Percentiles rank a stretch among this genome's conserved stretches.
Evolutionary conservation across 2,113 vertebrate species (phyloP).

Genomic region (Heterotilapia buettikoferi): DNA sequence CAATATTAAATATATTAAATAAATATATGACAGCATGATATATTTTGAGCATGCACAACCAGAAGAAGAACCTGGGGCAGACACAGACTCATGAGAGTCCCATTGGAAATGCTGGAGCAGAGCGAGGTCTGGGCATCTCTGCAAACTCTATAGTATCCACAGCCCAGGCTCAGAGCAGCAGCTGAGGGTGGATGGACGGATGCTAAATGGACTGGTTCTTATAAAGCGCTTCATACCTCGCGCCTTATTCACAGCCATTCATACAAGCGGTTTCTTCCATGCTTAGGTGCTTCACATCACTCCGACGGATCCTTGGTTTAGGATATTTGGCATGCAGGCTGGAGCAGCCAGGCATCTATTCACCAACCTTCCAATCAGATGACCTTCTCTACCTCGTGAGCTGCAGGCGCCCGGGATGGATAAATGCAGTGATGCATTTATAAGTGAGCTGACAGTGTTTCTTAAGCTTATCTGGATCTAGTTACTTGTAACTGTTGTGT

Average conservation of each 20-base stretch:
- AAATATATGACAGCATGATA: background rate
- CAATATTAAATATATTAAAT: background rate
- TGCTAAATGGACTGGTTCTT: background rate
- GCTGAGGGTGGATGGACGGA: fast-evolving
- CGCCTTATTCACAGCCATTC: background rate
- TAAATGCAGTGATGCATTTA: background rate
- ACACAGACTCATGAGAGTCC: background rate
- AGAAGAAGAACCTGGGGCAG: background rate
- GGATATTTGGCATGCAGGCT: background rate
- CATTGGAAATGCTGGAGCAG: background rate
- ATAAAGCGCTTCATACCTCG: background rate
- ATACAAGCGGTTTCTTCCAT: background rate
- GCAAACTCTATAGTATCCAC: background rate
- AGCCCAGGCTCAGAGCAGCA: no score
- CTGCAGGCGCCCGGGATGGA: background rate
- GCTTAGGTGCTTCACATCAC: fast-evolving
- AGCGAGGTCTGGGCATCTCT: fast-evolving
- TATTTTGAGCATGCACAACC: background rate
- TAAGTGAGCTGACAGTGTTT: background rate
- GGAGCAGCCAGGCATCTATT: background rate
- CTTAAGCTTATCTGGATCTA: background rate
- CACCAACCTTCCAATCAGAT: background rate
- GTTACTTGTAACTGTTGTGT: background rate
- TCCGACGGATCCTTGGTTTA: background rate
- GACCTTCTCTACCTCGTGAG: background rate